These are phyloP conservation scores for Xyliphius kryptos DNA, from an alignment of 2,113 vertebrate genomes.

Conservation along the genomic window DNA sequence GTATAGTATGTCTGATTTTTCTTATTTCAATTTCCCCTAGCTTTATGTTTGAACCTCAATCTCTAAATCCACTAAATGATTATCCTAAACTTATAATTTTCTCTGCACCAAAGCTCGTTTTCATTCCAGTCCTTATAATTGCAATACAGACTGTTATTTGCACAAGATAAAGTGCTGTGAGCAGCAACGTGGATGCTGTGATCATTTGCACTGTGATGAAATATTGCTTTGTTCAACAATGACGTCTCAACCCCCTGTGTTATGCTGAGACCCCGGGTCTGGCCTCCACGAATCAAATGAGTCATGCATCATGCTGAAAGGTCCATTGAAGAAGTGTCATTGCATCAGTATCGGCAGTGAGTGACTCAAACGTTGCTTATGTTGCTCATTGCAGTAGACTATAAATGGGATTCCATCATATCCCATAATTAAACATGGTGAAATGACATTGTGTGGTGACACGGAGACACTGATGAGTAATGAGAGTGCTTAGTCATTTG, in stretches of 20 bases:
- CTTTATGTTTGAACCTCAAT: slow-evolving; percentile 1
- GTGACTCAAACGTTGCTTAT: slow-evolving; percentile 2
- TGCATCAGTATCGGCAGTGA: slow-evolving; percentile 1
- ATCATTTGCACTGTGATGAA: neutral
- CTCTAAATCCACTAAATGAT: slow-evolving; percentile 1
- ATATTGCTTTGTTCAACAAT: slow-evolving; percentile 8
- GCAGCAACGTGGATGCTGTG: no score
- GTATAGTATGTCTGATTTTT: slow-evolving; percentile 50
- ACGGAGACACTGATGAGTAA: slow-evolving; percentile 10
- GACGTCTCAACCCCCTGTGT: neutral
- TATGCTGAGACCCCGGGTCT: neutral
- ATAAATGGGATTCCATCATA: slow-evolving; percentile 3
- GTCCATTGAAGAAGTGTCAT: neutral
- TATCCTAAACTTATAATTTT: no score
- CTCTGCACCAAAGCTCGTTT: slow-evolving; percentile 18
- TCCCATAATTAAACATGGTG: slow-evolving; percentile 11
- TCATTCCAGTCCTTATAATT: slow-evolving; percentile 17
- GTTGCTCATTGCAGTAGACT: neutral
- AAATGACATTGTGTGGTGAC: neutral
- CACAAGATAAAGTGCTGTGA: slow-evolving; percentile 5
- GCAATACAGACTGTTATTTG: slow-evolving; percentile 19
- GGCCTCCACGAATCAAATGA: neutral
- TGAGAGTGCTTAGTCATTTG: slow-evolving; percentile 11
- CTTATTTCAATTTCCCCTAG: neutral
- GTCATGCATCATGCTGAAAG: slow-evolving; percentile 1